Percentiles rank a stretch among this genome's conserved stretches.
phyloP scores from a whole-genome alignment of 1,140 invertebrate species.

The Caenorhabditis remanei region DNA sequence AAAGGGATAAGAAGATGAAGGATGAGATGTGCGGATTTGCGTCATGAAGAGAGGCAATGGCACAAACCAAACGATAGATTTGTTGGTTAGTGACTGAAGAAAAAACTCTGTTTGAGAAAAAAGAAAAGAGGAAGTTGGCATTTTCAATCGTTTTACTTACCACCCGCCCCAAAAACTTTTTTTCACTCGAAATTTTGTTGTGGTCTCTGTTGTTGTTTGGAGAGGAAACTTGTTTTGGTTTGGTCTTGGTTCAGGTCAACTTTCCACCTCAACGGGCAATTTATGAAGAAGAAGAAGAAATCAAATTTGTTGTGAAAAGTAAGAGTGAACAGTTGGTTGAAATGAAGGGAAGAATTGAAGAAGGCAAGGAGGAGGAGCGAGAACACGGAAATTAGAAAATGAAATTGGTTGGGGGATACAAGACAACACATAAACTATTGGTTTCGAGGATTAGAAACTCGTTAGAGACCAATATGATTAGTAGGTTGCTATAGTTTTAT shows the following conservation, averaged over 20 bases:
- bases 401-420: not conserved
- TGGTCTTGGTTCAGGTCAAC: conserved; percentile 14
- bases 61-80: conserved; percentile 11
- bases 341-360: too few relatives aligned
- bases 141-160: not conserved
- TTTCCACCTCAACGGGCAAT: not conserved
- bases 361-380: not conserved
- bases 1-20: conserved; percentile 9
- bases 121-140: not conserved
- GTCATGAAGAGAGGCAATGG: conserved; percentile 16
- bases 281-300: not conserved
- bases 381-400: conserved; percentile 6
- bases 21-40: conserved; percentile 34
- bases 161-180: not conserved
- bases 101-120: not conserved
- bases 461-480: not conserved
- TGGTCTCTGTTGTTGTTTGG: conserved; percentile 30
- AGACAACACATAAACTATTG: not conserved
- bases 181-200: conserved; percentile 13
- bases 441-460: not conserved
- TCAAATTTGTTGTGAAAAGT: conserved; percentile 1
- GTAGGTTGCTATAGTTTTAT: not conserved
- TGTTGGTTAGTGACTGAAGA: not conserved
- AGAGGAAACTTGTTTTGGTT: conserved; percentile 12
- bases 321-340: not conserved